Conservation (phyloP, 1,140 invertebrate species). For the Drosophila parabipectinata region DNA sequence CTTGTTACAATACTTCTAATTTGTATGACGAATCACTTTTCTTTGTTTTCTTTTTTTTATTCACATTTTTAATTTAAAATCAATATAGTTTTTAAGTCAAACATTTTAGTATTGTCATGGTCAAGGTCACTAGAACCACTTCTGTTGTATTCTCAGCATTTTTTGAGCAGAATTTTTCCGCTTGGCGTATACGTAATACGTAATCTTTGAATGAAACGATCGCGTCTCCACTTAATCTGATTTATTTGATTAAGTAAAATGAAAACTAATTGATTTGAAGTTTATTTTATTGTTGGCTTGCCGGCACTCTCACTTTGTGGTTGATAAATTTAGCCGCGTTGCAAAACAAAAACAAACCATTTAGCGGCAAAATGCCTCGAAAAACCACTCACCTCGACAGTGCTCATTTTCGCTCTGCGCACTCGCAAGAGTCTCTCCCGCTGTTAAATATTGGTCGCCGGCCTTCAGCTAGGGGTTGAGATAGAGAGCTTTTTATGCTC, state of each 20-base stretch:
- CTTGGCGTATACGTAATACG: constrained; percentile 34
- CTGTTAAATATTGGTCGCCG: not conserved
- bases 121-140: constrained; percentile 15
- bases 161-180: not conserved
- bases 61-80: not conserved
- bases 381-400: constrained; percentile 47
- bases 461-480: constrained; percentile 1
- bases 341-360: constrained; percentile 33
- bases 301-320: constrained; percentile 11
- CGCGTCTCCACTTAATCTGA: constrained; percentile 1
- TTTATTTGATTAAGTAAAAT: constrained; percentile 2
- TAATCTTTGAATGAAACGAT: constrained; percentile 20
- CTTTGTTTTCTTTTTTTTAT: not conserved
- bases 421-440: constrained; percentile 13
- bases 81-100: not conserved
- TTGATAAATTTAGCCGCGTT: constrained; percentile 26
- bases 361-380: constrained; percentile 1
- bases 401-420: constrained; percentile 53
- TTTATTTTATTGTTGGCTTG: not conserved
- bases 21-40: not conserved
- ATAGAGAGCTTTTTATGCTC: constrained; percentile 28
- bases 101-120: not conserved
- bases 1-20: not conserved
- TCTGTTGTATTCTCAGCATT: constrained; percentile 1
- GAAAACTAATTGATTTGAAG: constrained; percentile 2